Percentiles rank a stretch among this genome's conserved stretches.
Evolutionary conservation across 2,113 vertebrate genomes (phyloP).

Genomic region (Cynoglossus semilaevis): DNA sequence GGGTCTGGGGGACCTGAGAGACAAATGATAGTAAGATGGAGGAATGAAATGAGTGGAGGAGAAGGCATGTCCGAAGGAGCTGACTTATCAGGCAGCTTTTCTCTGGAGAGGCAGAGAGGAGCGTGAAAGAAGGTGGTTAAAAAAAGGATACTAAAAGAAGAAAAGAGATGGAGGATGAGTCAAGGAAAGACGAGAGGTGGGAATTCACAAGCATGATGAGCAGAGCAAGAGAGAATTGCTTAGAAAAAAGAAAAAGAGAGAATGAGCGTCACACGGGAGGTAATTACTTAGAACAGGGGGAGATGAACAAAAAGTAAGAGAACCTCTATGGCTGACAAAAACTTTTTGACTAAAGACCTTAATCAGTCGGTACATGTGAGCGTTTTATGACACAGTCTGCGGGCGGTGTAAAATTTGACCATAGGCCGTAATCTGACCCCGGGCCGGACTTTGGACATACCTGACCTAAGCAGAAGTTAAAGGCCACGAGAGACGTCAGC

Average conservation of each 20-base stretch:
- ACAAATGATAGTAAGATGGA: constrained; percentile 14
- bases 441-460: too few relatives aligned
- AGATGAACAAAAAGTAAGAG: constrained; percentile 8
- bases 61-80: constrained; percentile 31
- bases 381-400: too few relatives aligned
- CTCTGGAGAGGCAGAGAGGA: constrained; percentile 20
- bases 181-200: constrained; percentile 12
- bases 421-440: too few relatives aligned
- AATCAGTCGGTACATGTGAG: too few relatives aligned
- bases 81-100: constrained; percentile 40
- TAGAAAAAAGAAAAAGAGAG: constrained; percentile 6
- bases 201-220: constrained; percentile 13
- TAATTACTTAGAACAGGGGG: constrained; percentile 8
- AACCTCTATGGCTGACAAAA: neutral
- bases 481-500: neutral
- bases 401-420: too few relatives aligned
- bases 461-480: too few relatives aligned
- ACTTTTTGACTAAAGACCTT: too few relatives aligned
- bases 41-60: constrained; percentile 41
- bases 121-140: constrained; percentile 8
- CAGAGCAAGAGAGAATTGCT: constrained; percentile 15
- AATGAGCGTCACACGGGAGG: neutral
- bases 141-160: constrained; percentile 15
- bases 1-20: constrained; percentile 29
- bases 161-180: constrained; percentile 13